A percentile compares a stretch with the other conserved stretches of the same genome.
Evolutionary conservation across 2,797 vertebrate species (phyloP).

Genomic region (Paratrypauchen microcephalus): DNA sequence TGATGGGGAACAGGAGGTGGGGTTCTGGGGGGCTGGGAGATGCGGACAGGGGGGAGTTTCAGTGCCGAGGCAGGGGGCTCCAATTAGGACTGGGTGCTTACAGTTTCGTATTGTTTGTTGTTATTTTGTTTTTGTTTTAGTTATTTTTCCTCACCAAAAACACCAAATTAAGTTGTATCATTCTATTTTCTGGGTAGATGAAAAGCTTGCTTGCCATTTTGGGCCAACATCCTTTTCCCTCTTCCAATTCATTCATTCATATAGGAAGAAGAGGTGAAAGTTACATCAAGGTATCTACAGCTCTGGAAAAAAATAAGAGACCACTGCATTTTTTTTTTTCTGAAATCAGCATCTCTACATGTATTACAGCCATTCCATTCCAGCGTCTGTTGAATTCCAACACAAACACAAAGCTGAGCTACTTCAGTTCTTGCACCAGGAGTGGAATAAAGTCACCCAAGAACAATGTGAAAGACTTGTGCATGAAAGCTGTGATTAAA

Average conservation of each 20-base stretch:
- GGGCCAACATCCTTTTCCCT: background rate
- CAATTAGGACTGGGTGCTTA: conserved; percentile 73
- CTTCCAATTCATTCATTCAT: background rate
- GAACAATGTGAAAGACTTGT: too few relatives aligned
- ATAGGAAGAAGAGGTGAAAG: background rate
- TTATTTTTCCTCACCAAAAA: too few relatives aligned
- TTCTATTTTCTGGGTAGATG: background rate
- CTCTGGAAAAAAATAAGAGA: too few relatives aligned
- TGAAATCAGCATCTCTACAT: too few relatives aligned
- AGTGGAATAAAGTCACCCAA: too few relatives aligned
- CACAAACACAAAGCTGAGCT: too few relatives aligned
- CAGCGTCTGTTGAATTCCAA: too few relatives aligned
- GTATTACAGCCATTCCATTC: too few relatives aligned
- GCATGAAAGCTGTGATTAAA: too few relatives aligned
- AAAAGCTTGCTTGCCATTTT: background rate
- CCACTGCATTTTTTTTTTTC: too few relatives aligned
- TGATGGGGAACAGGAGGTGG: conserved; percentile 64
- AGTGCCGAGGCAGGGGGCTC: conserved; percentile 62
- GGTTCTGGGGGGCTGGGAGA: conserved; percentile 30
- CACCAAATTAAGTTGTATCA: background rate
- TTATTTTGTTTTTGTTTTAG: conserved; percentile 29
- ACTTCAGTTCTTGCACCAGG: too few relatives aligned
- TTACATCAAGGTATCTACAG: too few relatives aligned
- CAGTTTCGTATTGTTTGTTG: conserved; percentile 67
- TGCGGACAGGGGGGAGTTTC: conserved; percentile 43